These are phyloP conservation scores for Cryptomyrus ogoouensis DNA, from an alignment of 2,113 vertebrate species.

Conservation along the genomic window DNA sequence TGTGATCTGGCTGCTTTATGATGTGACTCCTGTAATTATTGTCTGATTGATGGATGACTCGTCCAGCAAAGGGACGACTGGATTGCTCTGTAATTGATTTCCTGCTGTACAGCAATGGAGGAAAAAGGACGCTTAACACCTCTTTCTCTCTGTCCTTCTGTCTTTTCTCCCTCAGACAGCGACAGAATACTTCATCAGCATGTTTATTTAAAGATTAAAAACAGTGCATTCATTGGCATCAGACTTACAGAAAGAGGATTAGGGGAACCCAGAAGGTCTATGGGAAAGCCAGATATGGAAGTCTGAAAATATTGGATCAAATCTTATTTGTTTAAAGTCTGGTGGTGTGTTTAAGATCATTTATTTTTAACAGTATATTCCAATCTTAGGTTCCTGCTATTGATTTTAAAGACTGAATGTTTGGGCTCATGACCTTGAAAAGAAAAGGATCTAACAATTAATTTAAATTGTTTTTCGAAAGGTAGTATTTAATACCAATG, in stretches of 20 bases:
- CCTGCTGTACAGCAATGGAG: slow-evolving; percentile 41
- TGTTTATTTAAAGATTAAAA: not conserved
- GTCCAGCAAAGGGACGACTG: slow-evolving; percentile 48
- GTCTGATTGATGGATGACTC: slow-evolving; percentile 61
- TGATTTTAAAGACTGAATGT: not conserved
- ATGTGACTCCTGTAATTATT: slow-evolving; percentile 68
- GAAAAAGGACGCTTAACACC: not conserved
- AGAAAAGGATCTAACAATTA: not conserved
- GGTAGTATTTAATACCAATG: not conserved
- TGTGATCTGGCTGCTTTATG: slow-evolving; percentile 66
- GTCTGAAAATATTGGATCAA: not conserved
- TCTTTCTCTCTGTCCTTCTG: not conserved
- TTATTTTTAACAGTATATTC: not conserved
- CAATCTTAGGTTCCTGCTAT: not conserved
- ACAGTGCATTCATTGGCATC: not conserved
- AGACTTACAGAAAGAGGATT: not conserved
- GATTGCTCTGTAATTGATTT: slow-evolving; percentile 55
- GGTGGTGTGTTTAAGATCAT: not conserved
- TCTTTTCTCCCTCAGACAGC: not conserved
- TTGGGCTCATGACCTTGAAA: not conserved
- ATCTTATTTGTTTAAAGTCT: not conserved
- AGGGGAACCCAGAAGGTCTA: not conserved
- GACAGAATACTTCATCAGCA: not conserved
- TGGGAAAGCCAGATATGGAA: not conserved
- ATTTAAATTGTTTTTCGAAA: not conserved